Evolutionary conservation across 2,888 invertebrate genomes (phyloP).

Genomic region (Aricia artaxerxes): DNA sequence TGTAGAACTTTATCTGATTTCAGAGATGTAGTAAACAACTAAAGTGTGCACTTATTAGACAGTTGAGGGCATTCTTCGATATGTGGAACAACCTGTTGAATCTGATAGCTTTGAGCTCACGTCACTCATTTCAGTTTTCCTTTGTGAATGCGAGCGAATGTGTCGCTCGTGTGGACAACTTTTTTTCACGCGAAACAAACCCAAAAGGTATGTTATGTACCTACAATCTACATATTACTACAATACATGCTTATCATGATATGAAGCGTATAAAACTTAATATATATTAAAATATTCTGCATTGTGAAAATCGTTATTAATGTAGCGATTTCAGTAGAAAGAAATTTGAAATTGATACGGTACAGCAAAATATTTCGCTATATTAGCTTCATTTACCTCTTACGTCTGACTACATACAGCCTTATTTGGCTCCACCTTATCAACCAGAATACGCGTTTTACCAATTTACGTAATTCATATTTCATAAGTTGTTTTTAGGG

Average conservation of each 20-base stretch:
- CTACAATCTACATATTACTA: neutral
- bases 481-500: neutral
- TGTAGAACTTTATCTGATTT: neutral
- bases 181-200: neutral
- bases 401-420: neutral
- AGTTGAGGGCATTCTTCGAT: conserved; percentile 21
- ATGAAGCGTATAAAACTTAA: neutral
- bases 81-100: conserved; percentile 25
- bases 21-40: neutral
- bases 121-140: conserved; percentile 16
- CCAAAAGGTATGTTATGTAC: neutral
- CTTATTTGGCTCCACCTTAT: neutral
- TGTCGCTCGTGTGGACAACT: neutral
- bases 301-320: neutral
- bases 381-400: neutral
- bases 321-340: neutral
- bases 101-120: conserved; percentile 23
- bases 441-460: neutral
- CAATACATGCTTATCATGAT: neutral
- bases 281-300: neutral
- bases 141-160: neutral
- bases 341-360: too few species aligned
- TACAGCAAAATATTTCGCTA: neutral
- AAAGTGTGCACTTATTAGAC: conserved; percentile 8
- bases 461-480: conserved; percentile 11